These are phyloP conservation scores for Coranthus polyacanthus DNA, from an alignment of 2,797 vertebrate species.

Conservation along the genomic window DNA sequence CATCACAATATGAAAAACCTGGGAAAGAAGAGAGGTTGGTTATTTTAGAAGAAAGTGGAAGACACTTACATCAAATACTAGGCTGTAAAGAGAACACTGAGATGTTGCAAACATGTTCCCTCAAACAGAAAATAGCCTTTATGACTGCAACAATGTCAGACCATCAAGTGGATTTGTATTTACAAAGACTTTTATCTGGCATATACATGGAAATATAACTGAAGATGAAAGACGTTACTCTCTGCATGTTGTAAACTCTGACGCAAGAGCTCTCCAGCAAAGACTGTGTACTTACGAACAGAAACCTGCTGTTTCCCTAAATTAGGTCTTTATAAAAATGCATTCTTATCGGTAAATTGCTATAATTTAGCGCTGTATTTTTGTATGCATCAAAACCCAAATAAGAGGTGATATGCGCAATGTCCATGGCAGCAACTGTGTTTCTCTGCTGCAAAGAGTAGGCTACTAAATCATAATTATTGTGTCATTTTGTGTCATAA, in stretches of 20 bases:
- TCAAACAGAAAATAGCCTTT: too few relatives aligned
- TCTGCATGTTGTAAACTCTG: slow-evolving; percentile 16
- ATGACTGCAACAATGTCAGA: too few relatives aligned
- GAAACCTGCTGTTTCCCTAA: slow-evolving; percentile 13
- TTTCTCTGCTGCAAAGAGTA: neutral
- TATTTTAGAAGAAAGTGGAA: slow-evolving; percentile 58
- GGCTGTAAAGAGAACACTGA: slow-evolving; percentile 25
- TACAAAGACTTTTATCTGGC: slow-evolving; percentile 33
- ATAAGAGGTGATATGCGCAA: neutral
- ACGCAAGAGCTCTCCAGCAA: neutral
- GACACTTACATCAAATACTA: slow-evolving; percentile 35
- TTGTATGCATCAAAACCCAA: neutral
- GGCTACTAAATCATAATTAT: neutral
- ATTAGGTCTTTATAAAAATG: neutral
- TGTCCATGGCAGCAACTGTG: neutral
- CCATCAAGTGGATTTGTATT: too few relatives aligned
- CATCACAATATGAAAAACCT: slow-evolving; percentile 40
- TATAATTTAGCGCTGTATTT: neutral
- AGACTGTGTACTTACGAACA: slow-evolving; percentile 4
- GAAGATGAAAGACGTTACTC: slow-evolving; percentile 26
- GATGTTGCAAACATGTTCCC: neutral
- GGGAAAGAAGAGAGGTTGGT: slow-evolving; percentile 43
- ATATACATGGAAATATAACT: too few relatives aligned
- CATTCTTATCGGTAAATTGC: too few relatives aligned
- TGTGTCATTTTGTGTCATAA: neutral